Evolutionary conservation across 2,797 vertebrate genomes (phyloP), one percentile per base, ranked within the genome.

Genomic region (Falco columbarius): DNA sequence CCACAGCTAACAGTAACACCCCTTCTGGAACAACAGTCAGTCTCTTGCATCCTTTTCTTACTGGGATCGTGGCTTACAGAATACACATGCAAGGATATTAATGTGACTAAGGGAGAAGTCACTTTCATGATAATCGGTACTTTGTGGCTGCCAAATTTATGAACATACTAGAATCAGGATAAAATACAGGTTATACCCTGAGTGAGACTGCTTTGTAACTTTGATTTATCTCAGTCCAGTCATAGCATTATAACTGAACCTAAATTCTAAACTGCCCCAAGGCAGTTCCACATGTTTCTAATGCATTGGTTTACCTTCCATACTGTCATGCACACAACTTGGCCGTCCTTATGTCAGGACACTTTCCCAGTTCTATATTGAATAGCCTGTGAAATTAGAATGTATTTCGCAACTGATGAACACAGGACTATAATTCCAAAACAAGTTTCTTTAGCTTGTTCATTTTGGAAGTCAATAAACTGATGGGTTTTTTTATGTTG

Each of bases 101-200:
- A 29, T 17, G 7, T 58, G n/a, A 29, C 14, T 38, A 34, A 61
- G 62, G 34, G 65, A n/a, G 63, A 18, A 65, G 30, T 17, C 58
- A 46, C 24, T 67, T 51, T 44, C 24, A 9, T 42, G 14, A 22
- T 20, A 49, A 54, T 26, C 0, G 0, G 27, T 44, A 36, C 76
- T 79, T 72, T 52, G 29, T 72, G 46, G 17, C 76, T 90, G 59
- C 22, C 46, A 34, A 73, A 36, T 76, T 76, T 17, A 54, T 55
- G 38, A 86, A 55, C 6, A 2, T 19, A 22, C 32, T 29, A 14
- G 10, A 20, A 22, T 36, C 13, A 36, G 71, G 32, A n/a, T 73
- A 67, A 91, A 90, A 71, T 70, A 27, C 14, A 58, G 23, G 18
- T 82, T 62, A 22, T 54, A 14, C 10, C 40, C 70, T 20, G 34